Conservation (phyloP, 1,140 invertebrate genomes). For the Listronotus oregonensis region DNA sequence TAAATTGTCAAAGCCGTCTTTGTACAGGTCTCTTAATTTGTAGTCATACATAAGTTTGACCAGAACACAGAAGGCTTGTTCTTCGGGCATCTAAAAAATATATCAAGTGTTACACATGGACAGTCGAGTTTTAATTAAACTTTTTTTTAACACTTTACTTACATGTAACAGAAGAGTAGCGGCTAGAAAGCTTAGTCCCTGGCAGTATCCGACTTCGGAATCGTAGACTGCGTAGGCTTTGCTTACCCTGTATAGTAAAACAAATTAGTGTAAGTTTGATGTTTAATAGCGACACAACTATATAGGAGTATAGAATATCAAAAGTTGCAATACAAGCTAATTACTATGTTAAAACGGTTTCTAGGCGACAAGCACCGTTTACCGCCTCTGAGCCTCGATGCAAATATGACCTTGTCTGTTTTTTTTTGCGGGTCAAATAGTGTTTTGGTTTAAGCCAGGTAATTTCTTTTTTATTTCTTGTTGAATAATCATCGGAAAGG, state of each 20-base stretch:
- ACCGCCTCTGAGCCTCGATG: no score
- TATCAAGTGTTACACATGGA: constrained; percentile 2
- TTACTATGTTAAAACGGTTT: no score
- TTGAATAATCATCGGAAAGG: no score
- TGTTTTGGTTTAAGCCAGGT: no score
- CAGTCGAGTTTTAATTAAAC: background rate
- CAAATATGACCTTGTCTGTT: no score
- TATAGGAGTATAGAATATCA: no score
- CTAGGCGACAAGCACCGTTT: no score
- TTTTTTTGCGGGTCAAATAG: no score
- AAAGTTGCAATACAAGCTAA: no score
- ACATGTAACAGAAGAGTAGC: constrained; percentile 95
- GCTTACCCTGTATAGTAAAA: constrained; percentile 65
- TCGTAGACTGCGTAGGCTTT: constrained; percentile 98
- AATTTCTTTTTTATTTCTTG: no score
- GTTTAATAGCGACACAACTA: no score
- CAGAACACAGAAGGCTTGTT: constrained; percentile 97
- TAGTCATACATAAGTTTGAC: constrained; percentile 98
- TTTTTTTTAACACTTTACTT: constrained; percentile 55
- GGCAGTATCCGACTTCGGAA: constrained; percentile 97
- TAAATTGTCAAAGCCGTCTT: constrained; percentile 94
- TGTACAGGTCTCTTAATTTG: constrained; percentile 90
- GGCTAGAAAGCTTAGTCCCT: constrained; percentile 95
- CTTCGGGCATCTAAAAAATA: constrained; percentile 92
- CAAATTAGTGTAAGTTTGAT: no score